Base-by-base conservation (phyloP, 2,888 invertebrate genomes). In the Zygothrica quintamaculata region DNA sequence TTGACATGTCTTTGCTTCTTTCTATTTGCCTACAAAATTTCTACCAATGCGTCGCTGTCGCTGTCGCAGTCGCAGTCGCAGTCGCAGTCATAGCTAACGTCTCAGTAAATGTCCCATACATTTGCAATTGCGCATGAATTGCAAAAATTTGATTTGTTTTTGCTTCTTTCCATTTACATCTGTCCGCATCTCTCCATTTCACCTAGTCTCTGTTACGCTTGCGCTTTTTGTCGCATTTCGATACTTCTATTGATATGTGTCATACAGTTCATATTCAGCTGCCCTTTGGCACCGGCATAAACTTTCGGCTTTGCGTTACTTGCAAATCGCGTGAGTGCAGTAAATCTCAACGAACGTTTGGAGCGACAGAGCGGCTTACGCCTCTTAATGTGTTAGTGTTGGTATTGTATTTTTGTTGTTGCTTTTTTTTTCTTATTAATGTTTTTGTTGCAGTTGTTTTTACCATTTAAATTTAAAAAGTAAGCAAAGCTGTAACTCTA, bases 401-500 rank as follows among this genome's bases (percentile, higher is more conserved):
- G 22, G 6, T 48, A n/a, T 22, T 56, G 34, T 39, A 15, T 7
- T 13, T 13, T 13, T 36, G 8, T 9, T 12, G 34, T 34, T 34
- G 34, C 4, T 15, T 29, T 29, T 1, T 29, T 29, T 29, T 29
- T 29, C 29, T 29, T 39, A 8, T n/a, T 56, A 46, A 26, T 6
- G 13, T 42, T 65, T 18, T 65, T 44, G 12, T 56, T 64, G 52
- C 57, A 67, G 69, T 74, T 81, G 58, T 59, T 77, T 76, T 78
- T 75, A 69, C 74, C 82, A 71, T 85, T 85, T 79, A 73, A 65
- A 68, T 70, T 60, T 51, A 15, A 51, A 73, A 75, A 70, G 68
- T 59, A 56, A 65, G 46, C 48, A 58, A 65, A 67, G 84, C 47
- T 70, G 84, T 82, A 85, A 82, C 80, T 82, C 73, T 57, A 71